These are phyloP conservation scores for Calycopis cecrops DNA, from an alignment of 1,140 invertebrate genomes.

Conservation along the genomic window DNA sequence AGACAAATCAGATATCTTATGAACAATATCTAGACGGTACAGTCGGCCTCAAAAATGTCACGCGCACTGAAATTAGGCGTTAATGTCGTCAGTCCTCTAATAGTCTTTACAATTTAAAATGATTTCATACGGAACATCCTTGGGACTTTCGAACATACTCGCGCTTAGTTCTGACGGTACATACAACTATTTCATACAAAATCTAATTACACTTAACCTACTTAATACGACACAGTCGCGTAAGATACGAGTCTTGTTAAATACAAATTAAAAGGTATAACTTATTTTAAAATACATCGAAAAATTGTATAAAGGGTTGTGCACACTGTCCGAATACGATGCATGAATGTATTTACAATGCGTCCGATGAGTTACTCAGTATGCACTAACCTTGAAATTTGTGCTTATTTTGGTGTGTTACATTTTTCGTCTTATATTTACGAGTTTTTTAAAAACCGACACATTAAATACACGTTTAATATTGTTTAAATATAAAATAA, in stretches of 20 bases:
- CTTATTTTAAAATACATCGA: constrained; percentile 39
- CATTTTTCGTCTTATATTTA: constrained; percentile 43
- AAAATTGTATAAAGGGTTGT: constrained; percentile 32
- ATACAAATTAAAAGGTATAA: constrained; percentile 9
- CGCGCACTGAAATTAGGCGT: too few species aligned
- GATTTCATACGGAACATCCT: too few species aligned
- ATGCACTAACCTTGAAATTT: constrained; percentile 48
- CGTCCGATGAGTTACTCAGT: constrained; percentile 22
- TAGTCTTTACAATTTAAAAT: too few species aligned
- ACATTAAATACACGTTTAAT: constrained; percentile 1
- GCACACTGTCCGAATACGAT: constrained; percentile 27
- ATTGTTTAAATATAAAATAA: constrained; percentile 18
- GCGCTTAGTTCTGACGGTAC: too few species aligned
- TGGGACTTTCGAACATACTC: too few species aligned
- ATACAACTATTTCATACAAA: constrained; percentile 57
- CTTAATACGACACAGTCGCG: constrained; percentile 44
- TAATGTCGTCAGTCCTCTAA: too few species aligned
- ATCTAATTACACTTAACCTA: constrained; percentile 54
- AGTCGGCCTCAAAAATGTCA: too few species aligned
- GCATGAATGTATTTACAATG: constrained; percentile 11
- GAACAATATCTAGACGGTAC: too few species aligned
- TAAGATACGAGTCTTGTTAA: constrained; percentile 14
- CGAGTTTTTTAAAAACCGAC: constrained; percentile 44
- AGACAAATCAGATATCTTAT: too few species aligned
- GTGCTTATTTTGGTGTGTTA: constrained; percentile 44